Evolutionary conservation across 2,888 invertebrate species (phyloP).

Genomic region (Ennomos quercinarius): DNA sequence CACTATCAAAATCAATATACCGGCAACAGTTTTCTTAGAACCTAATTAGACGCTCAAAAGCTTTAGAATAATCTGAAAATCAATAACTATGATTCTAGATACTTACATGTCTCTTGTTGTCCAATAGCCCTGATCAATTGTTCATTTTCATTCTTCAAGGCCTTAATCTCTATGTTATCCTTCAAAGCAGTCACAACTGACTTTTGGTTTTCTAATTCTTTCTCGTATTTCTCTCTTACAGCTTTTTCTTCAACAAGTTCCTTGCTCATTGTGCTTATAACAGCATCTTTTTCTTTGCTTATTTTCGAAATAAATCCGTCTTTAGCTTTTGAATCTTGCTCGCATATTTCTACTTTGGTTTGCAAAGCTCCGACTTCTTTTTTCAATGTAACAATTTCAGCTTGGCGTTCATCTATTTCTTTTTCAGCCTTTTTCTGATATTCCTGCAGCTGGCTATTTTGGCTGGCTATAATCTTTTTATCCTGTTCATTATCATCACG

Average conservation of each 20-base stretch:
- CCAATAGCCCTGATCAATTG: conserved; percentile 59
- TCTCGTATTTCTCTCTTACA: conserved; percentile 47
- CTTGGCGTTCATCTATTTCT: conserved; percentile 55
- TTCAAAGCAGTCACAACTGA: conserved; percentile 38
- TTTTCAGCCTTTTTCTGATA: conserved; percentile 60
- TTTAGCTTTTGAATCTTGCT: conserved; percentile 50
- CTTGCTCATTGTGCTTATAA: conserved; percentile 53
- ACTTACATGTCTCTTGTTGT: conserved; percentile 69
- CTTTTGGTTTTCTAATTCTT: conserved; percentile 33
- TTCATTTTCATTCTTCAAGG: conserved; percentile 64
- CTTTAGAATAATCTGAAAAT: background rate
- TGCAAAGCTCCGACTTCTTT: conserved; percentile 48
- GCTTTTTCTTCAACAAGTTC: conserved; percentile 57
- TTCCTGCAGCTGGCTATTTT: conserved; percentile 60
- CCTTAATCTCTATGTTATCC: conserved; percentile 46
- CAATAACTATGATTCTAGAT: no score
- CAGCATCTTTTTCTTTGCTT: conserved; percentile 52
- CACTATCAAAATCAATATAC: no score
- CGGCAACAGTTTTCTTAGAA: no score
- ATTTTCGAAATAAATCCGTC: conserved; percentile 42
- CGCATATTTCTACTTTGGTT: conserved; percentile 41
- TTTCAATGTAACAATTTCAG: conserved; percentile 50
- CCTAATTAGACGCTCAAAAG: background rate
- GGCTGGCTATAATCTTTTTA: conserved; percentile 52
- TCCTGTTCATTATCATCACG: conserved; percentile 50